Evolutionary conservation across 2,888 invertebrate genomes (phyloP).

Genomic region (Spialia ferax): DNA sequence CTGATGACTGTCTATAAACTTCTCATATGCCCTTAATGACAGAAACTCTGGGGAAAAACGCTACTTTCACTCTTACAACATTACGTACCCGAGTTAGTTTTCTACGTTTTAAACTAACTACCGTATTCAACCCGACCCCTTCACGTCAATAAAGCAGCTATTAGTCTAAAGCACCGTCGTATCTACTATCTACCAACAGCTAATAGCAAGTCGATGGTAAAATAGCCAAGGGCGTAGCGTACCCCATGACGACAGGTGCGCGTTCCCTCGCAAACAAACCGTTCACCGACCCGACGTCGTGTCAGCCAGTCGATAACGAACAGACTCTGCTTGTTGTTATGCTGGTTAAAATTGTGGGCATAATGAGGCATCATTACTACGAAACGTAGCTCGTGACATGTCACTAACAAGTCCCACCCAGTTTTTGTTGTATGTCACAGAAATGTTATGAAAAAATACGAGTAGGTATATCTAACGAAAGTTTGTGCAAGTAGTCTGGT

Average conservation of each 20-base stretch:
- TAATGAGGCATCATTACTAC: constrained; percentile 29
- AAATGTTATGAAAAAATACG: neutral
- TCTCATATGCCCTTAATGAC: no score
- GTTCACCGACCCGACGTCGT: constrained; percentile 27
- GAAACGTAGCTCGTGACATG: constrained; percentile 14
- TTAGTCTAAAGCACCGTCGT: constrained; percentile 10
- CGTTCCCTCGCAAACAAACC: constrained; percentile 31
- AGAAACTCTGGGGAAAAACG: no score
- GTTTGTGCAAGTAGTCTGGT: neutral
- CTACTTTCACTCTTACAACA: no score
- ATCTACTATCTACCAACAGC: constrained; percentile 11
- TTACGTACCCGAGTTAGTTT: no score
- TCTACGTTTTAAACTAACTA: neutral
- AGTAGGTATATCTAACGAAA: no score
- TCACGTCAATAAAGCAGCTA: constrained; percentile 2
- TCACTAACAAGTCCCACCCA: constrained; percentile 12
- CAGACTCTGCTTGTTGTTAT: constrained; percentile 2
- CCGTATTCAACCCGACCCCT: neutral
- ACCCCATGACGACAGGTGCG: constrained; percentile 33
- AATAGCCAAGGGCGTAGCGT: constrained; percentile 33
- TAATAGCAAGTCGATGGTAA: constrained; percentile 23
- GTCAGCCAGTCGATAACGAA: constrained; percentile 32
- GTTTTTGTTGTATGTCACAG: neutral
- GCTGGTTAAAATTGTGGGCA: constrained; percentile 20
- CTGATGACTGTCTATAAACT: no score